These are phyloP conservation scores for Phortica okadai DNA, from an alignment of 2,888 invertebrate genomes.

Conservation along the genomic window DNA sequence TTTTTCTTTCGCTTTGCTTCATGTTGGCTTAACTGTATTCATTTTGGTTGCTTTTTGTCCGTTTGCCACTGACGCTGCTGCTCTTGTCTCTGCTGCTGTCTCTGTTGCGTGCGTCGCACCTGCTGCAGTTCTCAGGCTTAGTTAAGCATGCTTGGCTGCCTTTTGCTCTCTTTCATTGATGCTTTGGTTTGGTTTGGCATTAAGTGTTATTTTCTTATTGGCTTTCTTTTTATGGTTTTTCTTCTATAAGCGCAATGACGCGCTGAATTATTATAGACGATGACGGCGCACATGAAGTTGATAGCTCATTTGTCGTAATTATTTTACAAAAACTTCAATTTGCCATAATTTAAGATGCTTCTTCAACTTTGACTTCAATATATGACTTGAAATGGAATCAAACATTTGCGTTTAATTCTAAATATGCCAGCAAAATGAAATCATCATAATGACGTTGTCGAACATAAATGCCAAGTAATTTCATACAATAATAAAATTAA, in stretches of 20 bases:
- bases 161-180: neutral
- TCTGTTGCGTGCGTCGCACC: constrained; percentile 23
- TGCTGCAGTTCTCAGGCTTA: constrained; percentile 25
- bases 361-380: no score
- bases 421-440: no score
- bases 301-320: no score
- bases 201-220: neutral
- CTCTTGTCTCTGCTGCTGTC: no score
- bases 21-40: neutral
- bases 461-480: constrained; percentile 53
- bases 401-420: no score
- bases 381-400: no score
- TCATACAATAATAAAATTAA: constrained; percentile 58
- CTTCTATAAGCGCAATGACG: neutral
- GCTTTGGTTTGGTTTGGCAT: neutral
- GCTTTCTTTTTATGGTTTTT: neutral
- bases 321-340: no score
- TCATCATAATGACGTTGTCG: no score
- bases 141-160: neutral
- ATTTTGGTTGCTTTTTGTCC: neutral
- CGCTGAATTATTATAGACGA: neutral
- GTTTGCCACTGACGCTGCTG: neutral
- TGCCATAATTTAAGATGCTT: no score
- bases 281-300: no score
- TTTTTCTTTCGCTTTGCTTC: neutral